Base-by-base conservation (phyloP, 2,888 invertebrate genomes). In the Apamea anceps region DNA sequence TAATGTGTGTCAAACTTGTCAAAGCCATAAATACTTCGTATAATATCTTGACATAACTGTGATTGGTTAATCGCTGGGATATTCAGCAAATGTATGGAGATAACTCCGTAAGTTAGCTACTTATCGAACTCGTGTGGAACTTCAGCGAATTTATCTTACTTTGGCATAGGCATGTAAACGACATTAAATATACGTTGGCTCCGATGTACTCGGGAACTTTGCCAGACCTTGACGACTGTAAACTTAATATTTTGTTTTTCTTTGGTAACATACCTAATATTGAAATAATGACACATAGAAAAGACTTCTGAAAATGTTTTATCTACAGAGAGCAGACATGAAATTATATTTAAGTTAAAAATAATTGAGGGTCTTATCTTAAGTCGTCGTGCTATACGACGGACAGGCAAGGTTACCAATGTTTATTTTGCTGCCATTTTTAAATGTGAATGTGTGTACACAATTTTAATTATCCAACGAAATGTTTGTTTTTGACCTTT, bases 361-460 rank as follows among this genome's bases (percentile, higher is more conserved):
- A n/a, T 32, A 10, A 21, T 25, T 28, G 71, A 77, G 77, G 18
- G 87, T 51, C 83, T 65, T n/a, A 25, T 81, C 65, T 82, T 54
- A 82, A 91, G 87, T 85, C 7, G 90, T 89, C 86, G 57, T 37
- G 85, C 85, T 91, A 92, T 89, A 92, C 85, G 62, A 78, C 81
- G 84, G 86, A 88, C 89, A 87, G 88, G 88, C 85, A 86, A 87
- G 86, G 79, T 84, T 77, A 86, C 82, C 84, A 89, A 90, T 93
- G 90, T 93, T 93, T 94, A 92, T 93, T 92, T 92, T 92, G 87
- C 90, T 85, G 89, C 82, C 87, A 89, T 91, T 92, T 91, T 92
- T 90, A 90, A 85, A 92, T 92, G 89, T 90, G 91, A 91, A 92
- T 91, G 85, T 89, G 90, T 89, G 89, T 88, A 89, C 90, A 90